Percentiles rank a stretch among this genome's conserved stretches.
These are phyloP conservation scores for Dendronephthya gigantea DNA, from an alignment of 64 coral and sea anemone genomes.

Conservation along the genomic window DNA sequence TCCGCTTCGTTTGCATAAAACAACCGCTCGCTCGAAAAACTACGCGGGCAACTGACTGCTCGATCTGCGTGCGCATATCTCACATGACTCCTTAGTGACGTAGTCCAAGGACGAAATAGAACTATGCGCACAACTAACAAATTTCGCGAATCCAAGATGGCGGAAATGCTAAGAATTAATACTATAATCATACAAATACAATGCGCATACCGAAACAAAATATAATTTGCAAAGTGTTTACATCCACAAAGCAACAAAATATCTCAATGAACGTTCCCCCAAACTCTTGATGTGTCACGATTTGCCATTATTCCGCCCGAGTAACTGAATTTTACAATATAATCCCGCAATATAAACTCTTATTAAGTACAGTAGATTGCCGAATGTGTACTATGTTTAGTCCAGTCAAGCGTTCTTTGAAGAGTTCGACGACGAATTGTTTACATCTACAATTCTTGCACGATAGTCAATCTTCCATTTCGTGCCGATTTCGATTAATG, in stretches of 20 bases:
- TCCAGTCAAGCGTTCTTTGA: background rate
- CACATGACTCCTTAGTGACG: too few relatives aligned
- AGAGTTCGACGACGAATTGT: background rate
- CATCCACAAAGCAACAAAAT: background rate
- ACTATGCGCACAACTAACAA: background rate
- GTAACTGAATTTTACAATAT: background rate
- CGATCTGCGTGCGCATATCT: too few relatives aligned
- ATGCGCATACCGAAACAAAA: background rate
- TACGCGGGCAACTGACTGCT: too few relatives aligned
- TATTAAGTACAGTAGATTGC: background rate
- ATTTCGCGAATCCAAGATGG: background rate
- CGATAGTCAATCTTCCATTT: background rate
- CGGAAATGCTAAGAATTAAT: background rate
- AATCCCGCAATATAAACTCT: background rate
- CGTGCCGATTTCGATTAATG: background rate
- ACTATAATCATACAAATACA: background rate
- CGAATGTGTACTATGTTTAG: background rate
- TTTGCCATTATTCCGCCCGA: background rate
- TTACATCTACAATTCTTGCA: background rate
- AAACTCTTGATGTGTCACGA: background rate
- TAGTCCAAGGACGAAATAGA: too few relatives aligned
- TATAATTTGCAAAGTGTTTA: background rate
- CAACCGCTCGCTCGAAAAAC: too few relatives aligned
- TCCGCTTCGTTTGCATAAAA: too few relatives aligned
- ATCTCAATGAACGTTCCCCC: background rate